phyloP scores from a whole-genome alignment of 2,113 vertebrate species.

The Callorhinus ursinus region DNA sequence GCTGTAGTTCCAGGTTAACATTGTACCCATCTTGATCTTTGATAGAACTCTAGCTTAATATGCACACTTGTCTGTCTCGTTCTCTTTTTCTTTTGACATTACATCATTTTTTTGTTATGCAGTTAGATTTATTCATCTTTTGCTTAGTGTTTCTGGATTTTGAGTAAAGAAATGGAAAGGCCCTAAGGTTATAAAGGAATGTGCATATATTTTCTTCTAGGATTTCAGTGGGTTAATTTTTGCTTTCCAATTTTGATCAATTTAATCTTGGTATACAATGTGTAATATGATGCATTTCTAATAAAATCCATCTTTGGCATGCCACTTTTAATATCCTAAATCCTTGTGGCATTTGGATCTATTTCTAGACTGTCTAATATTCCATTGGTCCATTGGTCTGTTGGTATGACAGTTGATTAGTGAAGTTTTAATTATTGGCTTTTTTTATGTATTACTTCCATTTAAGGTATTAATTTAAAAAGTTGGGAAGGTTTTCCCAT shows the following conservation, averaged over 20 bases:
- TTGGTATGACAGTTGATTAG: neutral
- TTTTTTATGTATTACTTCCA: neutral
- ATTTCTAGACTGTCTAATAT: neutral
- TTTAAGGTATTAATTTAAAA: constrained; percentile 12
- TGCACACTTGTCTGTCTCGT: neutral
- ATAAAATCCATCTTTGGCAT: neutral
- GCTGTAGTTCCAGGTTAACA: neutral
- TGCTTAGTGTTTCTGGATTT: constrained; percentile 24
- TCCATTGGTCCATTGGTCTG: neutral
- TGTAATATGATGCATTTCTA: neutral
- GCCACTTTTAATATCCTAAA: neutral
- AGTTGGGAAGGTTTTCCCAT: neutral
- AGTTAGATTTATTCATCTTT: neutral
- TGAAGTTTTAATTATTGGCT: neutral
- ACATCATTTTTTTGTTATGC: neutral
- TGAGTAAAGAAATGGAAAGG: neutral
- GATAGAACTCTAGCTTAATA: neutral
- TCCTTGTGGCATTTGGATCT: neutral
- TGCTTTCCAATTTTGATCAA: neutral
- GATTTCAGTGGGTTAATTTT: neutral
- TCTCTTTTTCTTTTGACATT: neutral
- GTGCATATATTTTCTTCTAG: neutral
- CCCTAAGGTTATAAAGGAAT: neutral
- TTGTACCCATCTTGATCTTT: neutral
- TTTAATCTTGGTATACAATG: neutral